Conservation (phyloP, 2,113 vertebrate species). For the Ptilorrhoa leucosticta region DNA sequence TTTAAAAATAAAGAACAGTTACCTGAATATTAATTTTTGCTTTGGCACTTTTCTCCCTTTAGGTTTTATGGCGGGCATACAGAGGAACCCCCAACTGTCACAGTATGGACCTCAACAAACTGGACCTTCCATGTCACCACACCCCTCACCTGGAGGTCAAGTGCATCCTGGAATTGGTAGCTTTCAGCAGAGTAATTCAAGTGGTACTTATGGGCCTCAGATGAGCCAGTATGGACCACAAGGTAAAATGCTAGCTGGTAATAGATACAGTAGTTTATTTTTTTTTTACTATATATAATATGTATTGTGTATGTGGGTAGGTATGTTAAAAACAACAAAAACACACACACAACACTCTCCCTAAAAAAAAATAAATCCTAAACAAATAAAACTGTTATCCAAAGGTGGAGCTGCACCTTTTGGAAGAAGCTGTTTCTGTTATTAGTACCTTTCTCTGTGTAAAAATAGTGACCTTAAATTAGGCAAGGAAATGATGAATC, state of each 20-base stretch:
- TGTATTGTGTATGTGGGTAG: fast-evolving
- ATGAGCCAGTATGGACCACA: constrained; percentile 91
- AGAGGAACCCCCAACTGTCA: constrained; percentile 86
- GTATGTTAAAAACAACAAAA: background rate
- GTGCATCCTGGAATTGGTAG: constrained; percentile 85
- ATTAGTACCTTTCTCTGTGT: background rate
- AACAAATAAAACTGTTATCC: background rate
- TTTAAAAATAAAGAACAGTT: background rate
- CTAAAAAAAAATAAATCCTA: background rate
- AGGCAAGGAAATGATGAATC: background rate
- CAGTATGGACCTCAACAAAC: constrained; percentile 89
- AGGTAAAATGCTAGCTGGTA: constrained; percentile 73
- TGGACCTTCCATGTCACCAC: constrained; percentile 89
- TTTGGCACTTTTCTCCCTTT: constrained; percentile 16
- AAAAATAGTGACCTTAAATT: constrained; percentile 24
- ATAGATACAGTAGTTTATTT: background rate
- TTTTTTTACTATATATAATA: background rate
- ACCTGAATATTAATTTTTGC: background rate
- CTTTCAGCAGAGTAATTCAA: constrained; percentile 86
- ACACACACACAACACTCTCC: background rate
- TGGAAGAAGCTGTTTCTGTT: background rate
- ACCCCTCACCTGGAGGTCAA: constrained; percentile 85
- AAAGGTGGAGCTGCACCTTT: background rate
- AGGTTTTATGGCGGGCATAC: constrained; percentile 89
- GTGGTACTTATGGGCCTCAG: constrained; percentile 87